Percentiles rank a stretch among this genome's conserved stretches.
Evolutionary conservation across 1,140 invertebrate species (phyloP).

Genomic region (Trichogramma pretiosum): DNA sequence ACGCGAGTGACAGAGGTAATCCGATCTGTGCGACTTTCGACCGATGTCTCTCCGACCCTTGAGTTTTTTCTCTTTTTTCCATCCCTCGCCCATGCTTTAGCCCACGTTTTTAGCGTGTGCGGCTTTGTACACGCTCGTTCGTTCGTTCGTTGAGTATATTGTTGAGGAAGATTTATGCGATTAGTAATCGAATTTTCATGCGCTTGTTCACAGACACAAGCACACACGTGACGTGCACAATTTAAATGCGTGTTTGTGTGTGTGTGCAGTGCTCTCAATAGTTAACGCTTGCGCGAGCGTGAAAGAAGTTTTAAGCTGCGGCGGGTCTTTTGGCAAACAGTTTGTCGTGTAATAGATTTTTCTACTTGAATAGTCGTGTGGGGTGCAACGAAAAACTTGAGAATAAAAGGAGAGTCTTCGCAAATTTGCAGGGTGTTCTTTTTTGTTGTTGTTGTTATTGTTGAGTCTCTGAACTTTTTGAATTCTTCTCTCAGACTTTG

Average conservation of each 20-base stretch:
- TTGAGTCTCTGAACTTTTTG: constrained; percentile 6
- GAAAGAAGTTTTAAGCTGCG: neutral
- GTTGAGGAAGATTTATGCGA: neutral
- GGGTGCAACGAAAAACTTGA: neutral
- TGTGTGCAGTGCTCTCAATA: neutral
- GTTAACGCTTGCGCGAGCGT: neutral
- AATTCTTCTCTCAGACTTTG: too few species aligned
- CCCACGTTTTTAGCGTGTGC: neutral
- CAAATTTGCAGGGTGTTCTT: constrained; percentile 14
- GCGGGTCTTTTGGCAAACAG: neutral
- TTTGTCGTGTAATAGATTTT: constrained; percentile 12
- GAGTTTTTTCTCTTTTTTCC: neutral
- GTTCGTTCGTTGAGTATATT: too few species aligned
- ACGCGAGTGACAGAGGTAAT: constrained; percentile 2
- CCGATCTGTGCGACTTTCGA: neutral
- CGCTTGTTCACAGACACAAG: neutral
- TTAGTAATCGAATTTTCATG: neutral
- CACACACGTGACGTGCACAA: too few species aligned
- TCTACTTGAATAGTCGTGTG: neutral
- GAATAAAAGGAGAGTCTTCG: constrained; percentile 8
- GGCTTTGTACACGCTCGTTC: too few species aligned
- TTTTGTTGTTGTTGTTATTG: too few species aligned
- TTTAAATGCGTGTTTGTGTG: neutral
- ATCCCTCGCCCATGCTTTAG: neutral
- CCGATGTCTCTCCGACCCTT: neutral